phyloP scores from a whole-genome alignment of 2,888 invertebrate genomes.

The Argyresthia albistria region DNA sequence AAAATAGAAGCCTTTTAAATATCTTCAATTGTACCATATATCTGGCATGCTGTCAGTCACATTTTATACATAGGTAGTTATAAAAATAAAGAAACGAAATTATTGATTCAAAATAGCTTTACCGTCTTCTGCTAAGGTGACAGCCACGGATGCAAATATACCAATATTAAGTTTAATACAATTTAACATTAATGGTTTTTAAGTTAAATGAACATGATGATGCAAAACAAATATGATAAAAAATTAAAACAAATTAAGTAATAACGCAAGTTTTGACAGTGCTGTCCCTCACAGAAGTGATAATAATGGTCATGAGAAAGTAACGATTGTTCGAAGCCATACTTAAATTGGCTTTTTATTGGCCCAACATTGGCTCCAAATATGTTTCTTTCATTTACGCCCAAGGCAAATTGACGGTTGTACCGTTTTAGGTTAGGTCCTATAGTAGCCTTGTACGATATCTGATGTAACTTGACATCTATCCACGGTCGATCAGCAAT shows the following conservation, averaged over 20 bases:
- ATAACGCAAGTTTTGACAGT: conserved; percentile 4
- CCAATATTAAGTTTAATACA: conserved; percentile 30
- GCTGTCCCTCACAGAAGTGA: conserved; percentile 27
- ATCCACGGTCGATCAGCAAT: too few relatives aligned
- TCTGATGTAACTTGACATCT: too few relatives aligned
- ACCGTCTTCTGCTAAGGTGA: conserved; percentile 68
- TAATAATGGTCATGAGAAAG: conserved; percentile 4
- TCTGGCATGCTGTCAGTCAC: conserved; percentile 68
- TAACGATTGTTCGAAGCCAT: not conserved
- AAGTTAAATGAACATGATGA: too few relatives aligned
- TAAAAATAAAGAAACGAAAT: conserved; percentile 38
- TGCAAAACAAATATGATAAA: not conserved
- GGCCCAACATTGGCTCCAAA: not conserved
- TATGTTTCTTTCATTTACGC: not conserved
- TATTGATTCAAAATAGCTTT: conserved; percentile 40
- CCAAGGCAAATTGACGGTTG: not conserved
- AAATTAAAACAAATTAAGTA: conserved; percentile 17
- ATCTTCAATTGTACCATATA: conserved; percentile 39
- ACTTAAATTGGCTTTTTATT: not conserved
- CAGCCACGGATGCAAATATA: conserved; percentile 59
- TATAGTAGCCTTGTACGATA: too few relatives aligned
- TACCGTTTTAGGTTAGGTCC: too few relatives aligned
- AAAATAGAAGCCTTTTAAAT: conserved; percentile 43
- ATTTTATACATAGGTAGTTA: conserved; percentile 35
- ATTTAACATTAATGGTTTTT: too few relatives aligned